Conservation (phyloP, 1,140 invertebrate species). For the Drosophila pseudoananassae region DNA sequence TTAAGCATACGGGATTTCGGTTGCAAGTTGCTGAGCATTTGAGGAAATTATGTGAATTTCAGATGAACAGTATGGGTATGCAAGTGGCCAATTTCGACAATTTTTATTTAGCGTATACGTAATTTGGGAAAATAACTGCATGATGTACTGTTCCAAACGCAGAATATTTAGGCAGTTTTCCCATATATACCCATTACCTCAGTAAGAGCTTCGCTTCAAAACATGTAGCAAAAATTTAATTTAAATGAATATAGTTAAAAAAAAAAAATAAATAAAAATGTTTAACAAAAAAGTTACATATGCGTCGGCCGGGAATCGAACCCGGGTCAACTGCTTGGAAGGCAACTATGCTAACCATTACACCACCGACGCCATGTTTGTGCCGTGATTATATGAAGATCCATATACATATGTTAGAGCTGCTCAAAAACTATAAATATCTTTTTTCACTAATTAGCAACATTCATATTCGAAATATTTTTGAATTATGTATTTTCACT, state of each 20-base stretch:
- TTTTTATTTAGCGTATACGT: constrained; percentile 8
- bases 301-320: constrained; percentile 90
- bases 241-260: too few relatives aligned
- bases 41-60: constrained; percentile 48
- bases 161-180: too few relatives aligned
- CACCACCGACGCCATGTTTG: constrained; percentile 86
- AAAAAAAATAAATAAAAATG: too few relatives aligned
- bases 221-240: too few relatives aligned
- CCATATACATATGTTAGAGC: background rate
- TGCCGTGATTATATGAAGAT: too few relatives aligned
- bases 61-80: constrained; percentile 3
- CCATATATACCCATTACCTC: too few relatives aligned
- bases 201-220: too few relatives aligned
- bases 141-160: too few relatives aligned
- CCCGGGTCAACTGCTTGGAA: constrained; percentile 96
- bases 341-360: constrained; percentile 95
- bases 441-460: too few relatives aligned
- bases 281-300: background rate
- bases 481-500: too few relatives aligned
- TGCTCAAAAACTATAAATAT: background rate
- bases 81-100: constrained; percentile 15
- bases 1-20: constrained; percentile 43
- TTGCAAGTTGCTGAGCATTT: constrained; percentile 34
- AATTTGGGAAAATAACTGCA: too few relatives aligned
- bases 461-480: too few relatives aligned